phyloP scores from a whole-genome alignment of 92 coral and sea anemone species.

The Pocillopora meandrina region DNA sequence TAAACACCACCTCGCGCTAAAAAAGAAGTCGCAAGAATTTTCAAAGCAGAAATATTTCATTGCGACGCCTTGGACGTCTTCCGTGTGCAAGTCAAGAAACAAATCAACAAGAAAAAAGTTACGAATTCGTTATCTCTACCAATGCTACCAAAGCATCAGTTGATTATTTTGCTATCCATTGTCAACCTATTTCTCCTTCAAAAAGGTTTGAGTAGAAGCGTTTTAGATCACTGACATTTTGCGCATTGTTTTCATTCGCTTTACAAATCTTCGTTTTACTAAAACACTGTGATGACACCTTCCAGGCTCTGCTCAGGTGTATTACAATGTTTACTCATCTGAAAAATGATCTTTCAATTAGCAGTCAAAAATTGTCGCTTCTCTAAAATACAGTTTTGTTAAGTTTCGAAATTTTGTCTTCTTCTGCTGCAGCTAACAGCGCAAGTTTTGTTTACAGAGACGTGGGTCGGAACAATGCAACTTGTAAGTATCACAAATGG shows the following conservation, averaged over 20 bases:
- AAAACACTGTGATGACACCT: not conserved
- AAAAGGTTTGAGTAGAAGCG: not conserved
- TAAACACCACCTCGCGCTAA: not conserved
- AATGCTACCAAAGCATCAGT: slow-evolving; percentile 4
- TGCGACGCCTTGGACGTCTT: not conserved
- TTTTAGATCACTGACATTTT: not conserved
- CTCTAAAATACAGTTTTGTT: not conserved
- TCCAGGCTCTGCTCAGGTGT: slow-evolving; percentile 11
- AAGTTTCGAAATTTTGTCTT: not conserved
- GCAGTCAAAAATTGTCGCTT: not conserved
- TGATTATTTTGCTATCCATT: not conserved
- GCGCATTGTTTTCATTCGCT: not conserved
- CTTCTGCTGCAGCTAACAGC: no score
- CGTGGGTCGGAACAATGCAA: no score
- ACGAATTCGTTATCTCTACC: not conserved
- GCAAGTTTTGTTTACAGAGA: no score
- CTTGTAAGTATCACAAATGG: no score
- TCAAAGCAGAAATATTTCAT: not conserved
- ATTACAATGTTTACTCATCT: slow-evolving; percentile 21
- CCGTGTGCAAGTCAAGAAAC: not conserved
- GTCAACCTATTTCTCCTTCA: slow-evolving; percentile 1
- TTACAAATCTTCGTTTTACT: not conserved
- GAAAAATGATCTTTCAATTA: not conserved
- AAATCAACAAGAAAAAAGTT: not conserved
- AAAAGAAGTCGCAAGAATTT: not conserved